Percentiles rank a stretch among this genome's conserved stretches.
Evolutionary conservation across 1,140 invertebrate species (phyloP).

Genomic region (Ylistrum balloti): DNA sequence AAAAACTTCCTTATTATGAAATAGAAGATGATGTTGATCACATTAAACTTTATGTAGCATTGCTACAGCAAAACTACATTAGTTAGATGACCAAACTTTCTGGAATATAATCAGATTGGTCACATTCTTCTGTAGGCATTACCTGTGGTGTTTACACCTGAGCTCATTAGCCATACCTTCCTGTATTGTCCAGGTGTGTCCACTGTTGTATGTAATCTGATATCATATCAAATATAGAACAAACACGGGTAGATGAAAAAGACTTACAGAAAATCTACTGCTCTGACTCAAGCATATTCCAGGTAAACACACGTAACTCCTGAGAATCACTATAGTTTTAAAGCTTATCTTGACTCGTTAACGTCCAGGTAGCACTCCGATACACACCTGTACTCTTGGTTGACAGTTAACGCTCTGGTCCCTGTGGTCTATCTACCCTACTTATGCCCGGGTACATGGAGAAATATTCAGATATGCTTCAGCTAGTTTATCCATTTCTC

Average conservation of each 20-base stretch:
- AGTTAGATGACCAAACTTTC: not conserved
- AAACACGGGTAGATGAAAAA: not conserved
- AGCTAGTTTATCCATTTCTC: not conserved
- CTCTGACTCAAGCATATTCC: not conserved
- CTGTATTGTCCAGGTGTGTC: conserved; percentile 2
- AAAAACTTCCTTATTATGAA: too few relatives aligned
- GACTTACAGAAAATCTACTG: conserved; percentile 22
- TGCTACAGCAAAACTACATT: too few relatives aligned
- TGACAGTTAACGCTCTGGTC: not conserved
- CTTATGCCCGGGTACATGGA: not conserved
- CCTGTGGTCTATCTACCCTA: not conserved
- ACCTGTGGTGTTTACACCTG: conserved; percentile 12
- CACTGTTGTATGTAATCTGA: not conserved
- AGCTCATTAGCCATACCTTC: not conserved
- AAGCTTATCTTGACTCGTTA: conserved; percentile 30
- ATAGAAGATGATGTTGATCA: too few relatives aligned
- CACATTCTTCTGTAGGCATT: not conserved
- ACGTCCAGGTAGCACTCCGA: not conserved
- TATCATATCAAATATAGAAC: not conserved
- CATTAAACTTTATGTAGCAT: too few relatives aligned
- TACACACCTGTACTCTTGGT: not conserved
- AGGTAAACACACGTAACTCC: not conserved
- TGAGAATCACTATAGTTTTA: not conserved
- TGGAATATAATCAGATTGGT: not conserved
- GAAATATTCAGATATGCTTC: not conserved